Conservation (phyloP, 2,113 vertebrate genomes). For the Daubentonia madagascariensis region DNA sequence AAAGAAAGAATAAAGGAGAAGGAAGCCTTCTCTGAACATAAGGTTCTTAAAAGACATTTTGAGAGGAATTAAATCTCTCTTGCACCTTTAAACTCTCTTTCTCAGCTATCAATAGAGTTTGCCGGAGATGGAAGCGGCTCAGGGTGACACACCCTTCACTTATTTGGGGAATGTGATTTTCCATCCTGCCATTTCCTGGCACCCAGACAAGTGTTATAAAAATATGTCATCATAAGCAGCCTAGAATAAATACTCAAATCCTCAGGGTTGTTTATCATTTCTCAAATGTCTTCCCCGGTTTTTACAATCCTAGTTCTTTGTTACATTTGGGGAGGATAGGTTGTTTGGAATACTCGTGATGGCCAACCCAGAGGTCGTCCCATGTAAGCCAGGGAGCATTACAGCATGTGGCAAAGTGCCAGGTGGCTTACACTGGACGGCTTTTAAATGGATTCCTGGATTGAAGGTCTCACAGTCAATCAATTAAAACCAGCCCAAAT, state of each 20-base stretch:
- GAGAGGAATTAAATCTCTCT: conserved; percentile 73
- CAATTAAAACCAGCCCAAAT: neutral
- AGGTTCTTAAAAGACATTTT: conserved; percentile 77
- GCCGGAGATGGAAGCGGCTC: conserved; percentile 81
- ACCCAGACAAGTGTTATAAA: conserved; percentile 76
- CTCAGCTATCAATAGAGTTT: conserved; percentile 82
- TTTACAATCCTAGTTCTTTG: conserved; percentile 58
- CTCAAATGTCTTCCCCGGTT: conserved; percentile 69
- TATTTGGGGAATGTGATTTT: conserved; percentile 86
- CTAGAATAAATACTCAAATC: conserved; percentile 77
- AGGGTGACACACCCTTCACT: conserved; percentile 86
- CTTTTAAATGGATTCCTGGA: conserved; percentile 13
- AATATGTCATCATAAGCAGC: conserved; percentile 77
- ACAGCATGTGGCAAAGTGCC: neutral
- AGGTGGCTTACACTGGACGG: neutral
- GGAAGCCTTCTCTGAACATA: conserved; percentile 77
- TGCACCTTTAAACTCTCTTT: conserved; percentile 82
- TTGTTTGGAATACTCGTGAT: conserved; percentile 34
- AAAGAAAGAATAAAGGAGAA: neutral
- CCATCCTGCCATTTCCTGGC: conserved; percentile 80
- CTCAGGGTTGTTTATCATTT: conserved; percentile 73
- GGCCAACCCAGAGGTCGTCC: conserved; percentile 1
- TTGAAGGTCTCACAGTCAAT: neutral
- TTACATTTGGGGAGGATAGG: conserved; percentile 23
- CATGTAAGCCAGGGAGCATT: conserved; percentile 10